Base-by-base conservation (phyloP, 2,113 vertebrate species). In the Mormoops blainvillei region DNA sequence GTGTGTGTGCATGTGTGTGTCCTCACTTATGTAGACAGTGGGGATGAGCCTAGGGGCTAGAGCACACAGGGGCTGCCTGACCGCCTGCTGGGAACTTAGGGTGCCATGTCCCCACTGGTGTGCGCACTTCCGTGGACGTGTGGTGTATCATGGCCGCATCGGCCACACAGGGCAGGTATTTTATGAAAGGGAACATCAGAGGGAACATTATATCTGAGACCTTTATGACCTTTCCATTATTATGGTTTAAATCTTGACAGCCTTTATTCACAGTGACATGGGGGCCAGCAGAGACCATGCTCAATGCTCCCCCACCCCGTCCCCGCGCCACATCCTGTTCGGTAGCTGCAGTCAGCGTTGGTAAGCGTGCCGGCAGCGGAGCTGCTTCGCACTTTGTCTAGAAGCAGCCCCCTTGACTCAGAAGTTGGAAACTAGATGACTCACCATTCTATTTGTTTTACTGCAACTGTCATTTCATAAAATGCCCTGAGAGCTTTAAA, bases 181-280 rank as follows among this genome's bases (percentile, higher is more conserved):
- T 97, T 98, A 98, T 98, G 98, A 98, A 98, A 97, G 97, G 97
- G 98, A 98, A 93, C 98, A 97, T 97, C 98, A 97, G 97, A 98
- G 98, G 98, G 98, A 98, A 97, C 98, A 97, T 98, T 98, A 98
- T 41, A 97, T 95, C 98, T 74, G 95, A 94, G 98, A 98, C 98
- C 98, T 98, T 98, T 98, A 98, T 97, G 98, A 98, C 98, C 98
- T 98, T 98, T 98, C 98, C 97, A 98, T 98, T 98, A 98, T 98
- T 98, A 98, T 98, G 98, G 98, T 95, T 98, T 98, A 98, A 98
- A 98, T 98, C 98, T 98, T 97, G 98, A 98, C 97, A 96, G 97
- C 96, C 97, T 98, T 98, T 98, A 98, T 98, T 97, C 96, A 89
- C 97, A 97, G 16, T 90, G 98, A 98, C 98, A 97, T 96, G 95